These are phyloP conservation scores for Lathronympha strigana DNA, from an alignment of 2,888 invertebrate genomes.

Conservation along the genomic window DNA sequence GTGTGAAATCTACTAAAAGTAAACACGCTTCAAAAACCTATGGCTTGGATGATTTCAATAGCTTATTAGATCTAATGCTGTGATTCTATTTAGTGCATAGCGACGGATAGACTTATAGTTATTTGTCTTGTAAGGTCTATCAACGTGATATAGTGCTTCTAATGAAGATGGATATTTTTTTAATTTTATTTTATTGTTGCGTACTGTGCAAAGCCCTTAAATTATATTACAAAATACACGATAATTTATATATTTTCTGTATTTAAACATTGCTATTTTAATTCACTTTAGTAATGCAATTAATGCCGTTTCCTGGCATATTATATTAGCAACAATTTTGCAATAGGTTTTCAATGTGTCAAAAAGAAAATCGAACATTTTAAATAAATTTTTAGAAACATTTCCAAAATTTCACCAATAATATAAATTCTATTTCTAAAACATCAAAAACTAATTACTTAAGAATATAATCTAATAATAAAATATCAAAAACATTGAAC, in stretches of 20 bases:
- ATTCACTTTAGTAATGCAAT: not conserved
- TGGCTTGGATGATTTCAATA: conserved; percentile 1
- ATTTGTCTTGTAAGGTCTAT: not conserved
- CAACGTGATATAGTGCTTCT: not conserved
- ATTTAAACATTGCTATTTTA: not conserved
- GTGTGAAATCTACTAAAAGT: conserved; percentile 28
- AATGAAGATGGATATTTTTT: not conserved
- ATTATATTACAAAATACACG: not conserved
- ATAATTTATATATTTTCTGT: not conserved
- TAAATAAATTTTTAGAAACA: too few species aligned
- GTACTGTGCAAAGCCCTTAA: conserved; percentile 8
- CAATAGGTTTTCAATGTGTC: not conserved
- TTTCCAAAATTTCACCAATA: too few species aligned
- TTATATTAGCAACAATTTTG: too few species aligned
- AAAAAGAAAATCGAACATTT: too few species aligned
- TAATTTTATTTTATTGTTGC: not conserved
- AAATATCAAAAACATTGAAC: conserved; percentile 47
- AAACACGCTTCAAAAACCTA: conserved; percentile 29
- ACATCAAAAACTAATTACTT: not conserved
- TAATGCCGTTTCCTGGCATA: not conserved
- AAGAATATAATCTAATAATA: conserved; percentile 17
- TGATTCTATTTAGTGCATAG: conserved; percentile 25
- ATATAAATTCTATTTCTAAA: not conserved
- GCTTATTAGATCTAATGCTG: conserved; percentile 12
- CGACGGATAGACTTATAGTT: not conserved